A percentile compares a stretch with the other conserved stretches of the same genome.
Evolutionary conservation across 2,888 invertebrate genomes (phyloP).

Genomic region (Athetis lepigone): DNA sequence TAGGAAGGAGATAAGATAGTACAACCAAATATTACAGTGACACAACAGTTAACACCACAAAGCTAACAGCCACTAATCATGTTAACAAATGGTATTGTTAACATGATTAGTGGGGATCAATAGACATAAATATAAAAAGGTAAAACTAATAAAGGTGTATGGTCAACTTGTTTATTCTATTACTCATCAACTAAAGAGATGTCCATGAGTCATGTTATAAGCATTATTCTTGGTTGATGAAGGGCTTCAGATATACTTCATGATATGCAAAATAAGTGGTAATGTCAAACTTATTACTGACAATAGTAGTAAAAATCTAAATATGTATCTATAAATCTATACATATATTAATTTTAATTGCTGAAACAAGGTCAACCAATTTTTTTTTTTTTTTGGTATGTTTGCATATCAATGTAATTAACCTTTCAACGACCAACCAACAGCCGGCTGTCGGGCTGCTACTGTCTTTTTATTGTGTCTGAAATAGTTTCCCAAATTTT

Average conservation of each 20-base stretch:
- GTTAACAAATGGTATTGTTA: constrained; percentile 1
- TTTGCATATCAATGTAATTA: too few relatives aligned
- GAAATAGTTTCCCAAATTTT: too few relatives aligned
- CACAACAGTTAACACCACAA: constrained; percentile 3
- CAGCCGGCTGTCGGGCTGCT: too few relatives aligned
- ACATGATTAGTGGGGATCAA: not conserved
- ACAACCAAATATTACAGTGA: constrained; percentile 21
- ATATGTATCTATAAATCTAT: too few relatives aligned
- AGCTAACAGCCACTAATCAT: too few relatives aligned
- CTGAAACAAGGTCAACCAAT: too few relatives aligned
- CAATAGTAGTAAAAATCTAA: too few relatives aligned
- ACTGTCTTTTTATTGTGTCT: too few relatives aligned
- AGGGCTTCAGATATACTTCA: constrained; percentile 5
- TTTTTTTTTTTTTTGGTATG: too few relatives aligned
- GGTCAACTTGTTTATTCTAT: constrained; percentile 11
- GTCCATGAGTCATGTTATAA: constrained; percentile 25
- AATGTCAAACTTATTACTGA: not conserved
- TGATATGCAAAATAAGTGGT: constrained; percentile 15
- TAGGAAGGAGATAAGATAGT: constrained; percentile 21
- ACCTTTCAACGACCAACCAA: too few relatives aligned
- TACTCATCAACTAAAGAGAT: constrained; percentile 18
- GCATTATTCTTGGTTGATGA: constrained; percentile 16
- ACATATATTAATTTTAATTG: too few relatives aligned
- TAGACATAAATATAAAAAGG: constrained; percentile 9
- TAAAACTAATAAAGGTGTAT: constrained; percentile 11